These are phyloP conservation scores for Thalassophryne amazonica DNA, from an alignment of 2,797 vertebrate species.

Conservation along the genomic window DNA sequence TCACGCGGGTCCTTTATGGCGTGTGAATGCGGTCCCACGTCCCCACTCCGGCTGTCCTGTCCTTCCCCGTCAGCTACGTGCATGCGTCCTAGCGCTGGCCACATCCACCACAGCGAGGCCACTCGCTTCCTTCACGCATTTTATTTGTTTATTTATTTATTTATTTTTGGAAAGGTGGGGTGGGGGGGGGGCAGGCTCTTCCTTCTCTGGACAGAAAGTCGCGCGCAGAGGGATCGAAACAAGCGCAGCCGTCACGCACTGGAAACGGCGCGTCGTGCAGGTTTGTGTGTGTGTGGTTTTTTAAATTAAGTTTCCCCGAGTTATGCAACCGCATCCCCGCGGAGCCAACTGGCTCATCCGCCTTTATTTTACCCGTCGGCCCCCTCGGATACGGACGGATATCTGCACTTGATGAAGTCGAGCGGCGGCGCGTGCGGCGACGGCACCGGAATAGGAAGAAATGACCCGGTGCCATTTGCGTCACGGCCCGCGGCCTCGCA, in stretches of 20 bases:
- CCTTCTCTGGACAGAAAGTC: conserved; percentile 75
- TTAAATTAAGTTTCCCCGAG: conserved; percentile 74
- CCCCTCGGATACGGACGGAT: conserved; percentile 29
- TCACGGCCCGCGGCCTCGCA: conserved; percentile 76
- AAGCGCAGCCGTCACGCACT: conserved; percentile 17
- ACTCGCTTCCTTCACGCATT: conserved; percentile 72
- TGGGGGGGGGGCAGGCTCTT: too few species aligned
- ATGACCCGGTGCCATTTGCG: conserved; percentile 76
- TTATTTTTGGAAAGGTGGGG: too few species aligned
- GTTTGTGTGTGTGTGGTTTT: too few species aligned
- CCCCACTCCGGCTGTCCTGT: conserved; percentile 81
- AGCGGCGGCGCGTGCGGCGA: conserved; percentile 29
- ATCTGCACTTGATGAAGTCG: conserved; percentile 21
- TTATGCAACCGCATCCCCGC: conserved; percentile 72
- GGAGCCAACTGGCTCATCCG: conserved; percentile 54
- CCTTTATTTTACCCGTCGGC: conserved; percentile 46
- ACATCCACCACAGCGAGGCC: conserved; percentile 87
- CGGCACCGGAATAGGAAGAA: conserved; percentile 53
- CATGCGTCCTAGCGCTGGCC: conserved; percentile 83
- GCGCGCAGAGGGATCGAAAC: conserved; percentile 37
- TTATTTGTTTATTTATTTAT: too few species aligned
- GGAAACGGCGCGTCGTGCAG: conserved; percentile 30
- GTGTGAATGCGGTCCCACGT: conserved; percentile 86
- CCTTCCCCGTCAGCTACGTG: conserved; percentile 82
- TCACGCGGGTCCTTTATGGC: conserved; percentile 76